These are phyloP conservation scores for Agrotis segetum DNA, from an alignment of 2,888 invertebrate genomes.

Conservation along the genomic window DNA sequence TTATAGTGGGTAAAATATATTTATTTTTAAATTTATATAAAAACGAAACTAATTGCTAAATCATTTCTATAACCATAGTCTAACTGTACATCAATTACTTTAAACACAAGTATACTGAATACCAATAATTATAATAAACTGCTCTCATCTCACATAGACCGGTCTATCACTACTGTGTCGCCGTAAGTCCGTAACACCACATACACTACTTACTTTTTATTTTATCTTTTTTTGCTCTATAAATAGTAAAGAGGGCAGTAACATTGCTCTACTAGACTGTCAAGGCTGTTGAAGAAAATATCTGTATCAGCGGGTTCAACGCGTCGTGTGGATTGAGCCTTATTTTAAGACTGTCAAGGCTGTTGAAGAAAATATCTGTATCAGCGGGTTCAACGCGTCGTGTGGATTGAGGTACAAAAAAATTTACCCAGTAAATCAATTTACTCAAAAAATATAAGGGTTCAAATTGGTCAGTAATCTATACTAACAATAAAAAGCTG, in stretches of 20 bases:
- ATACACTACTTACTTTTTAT: constrained; percentile 20
- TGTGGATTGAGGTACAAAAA: too few species aligned
- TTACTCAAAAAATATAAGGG: too few species aligned
- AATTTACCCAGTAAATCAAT: too few species aligned
- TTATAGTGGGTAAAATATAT: too few species aligned
- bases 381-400: too few species aligned
- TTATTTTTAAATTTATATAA: not conserved
- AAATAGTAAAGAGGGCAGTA: constrained; percentile 68
- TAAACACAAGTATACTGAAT: not conserved
- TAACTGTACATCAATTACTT: not conserved
- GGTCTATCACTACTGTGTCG: constrained; percentile 60
- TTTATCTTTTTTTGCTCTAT: constrained; percentile 58
- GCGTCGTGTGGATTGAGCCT: not conserved
- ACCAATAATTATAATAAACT: constrained; percentile 12
- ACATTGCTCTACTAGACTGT: constrained; percentile 46
- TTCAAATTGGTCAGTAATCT: too few species aligned
- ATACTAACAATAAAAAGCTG: too few species aligned
- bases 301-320: too few species aligned
- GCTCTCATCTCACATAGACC: constrained; percentile 58
- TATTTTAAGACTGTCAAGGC: too few species aligned
- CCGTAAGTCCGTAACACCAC: constrained; percentile 68
- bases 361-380: too few species aligned
- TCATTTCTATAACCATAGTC: not conserved
- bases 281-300: constrained; percentile 55
- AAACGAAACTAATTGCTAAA: not conserved